Evolutionary conservation across 2,888 invertebrate genomes (phyloP), one percentile per base, ranked within the genome.

Genomic region (Ichneumoninae sp.): DNA sequence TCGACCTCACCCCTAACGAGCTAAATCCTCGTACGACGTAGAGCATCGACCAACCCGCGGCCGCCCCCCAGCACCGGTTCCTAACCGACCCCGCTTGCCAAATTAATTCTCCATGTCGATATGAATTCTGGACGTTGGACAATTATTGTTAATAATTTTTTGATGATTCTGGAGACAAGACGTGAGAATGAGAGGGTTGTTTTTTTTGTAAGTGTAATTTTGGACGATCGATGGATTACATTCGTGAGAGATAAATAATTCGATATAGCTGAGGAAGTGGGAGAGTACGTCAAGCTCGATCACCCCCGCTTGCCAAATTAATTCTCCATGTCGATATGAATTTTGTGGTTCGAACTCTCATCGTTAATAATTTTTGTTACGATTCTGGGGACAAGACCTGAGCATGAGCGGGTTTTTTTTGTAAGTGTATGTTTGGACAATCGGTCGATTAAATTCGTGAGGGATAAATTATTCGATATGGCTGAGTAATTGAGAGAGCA

Each of bases 201-300:
- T 26, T 26, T 26, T 26, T 26, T 26, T 26, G 26, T 2, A 26
- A 30, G 62, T 3, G 62, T 47, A 47, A 40, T 40, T 36, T 54
- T n/a, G 8, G 1, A 8, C 1, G 30, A 33, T 30, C n/a, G 16
- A 36, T 33, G 74, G n/a, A 47, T 80, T 80, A 81, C 83, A 85
- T 75, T 80, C 76, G 83, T 47, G 74, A 52, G 78, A 81, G 69
- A 83, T 78, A 80, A 85, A 85, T 79, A 74, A 80, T 80, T 47
- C 74, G 70, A 68, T 52, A 8, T 16, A 22, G 74, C 62, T 19
- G 60, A 60, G 76, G 72, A 62, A 78, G 40, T 16, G 52, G 60
- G 79, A 65, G 72, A 69, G 33, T 13, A n/a, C 19, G 47, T 76
- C 26, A 1, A 1, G 26, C 1, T 26, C 26, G 26, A 1, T 26